Percentiles rank a stretch among this genome's conserved stretches.
Evolutionary conservation across 2,113 vertebrate genomes (phyloP).

Genomic region (Crotalus helleri): DNA sequence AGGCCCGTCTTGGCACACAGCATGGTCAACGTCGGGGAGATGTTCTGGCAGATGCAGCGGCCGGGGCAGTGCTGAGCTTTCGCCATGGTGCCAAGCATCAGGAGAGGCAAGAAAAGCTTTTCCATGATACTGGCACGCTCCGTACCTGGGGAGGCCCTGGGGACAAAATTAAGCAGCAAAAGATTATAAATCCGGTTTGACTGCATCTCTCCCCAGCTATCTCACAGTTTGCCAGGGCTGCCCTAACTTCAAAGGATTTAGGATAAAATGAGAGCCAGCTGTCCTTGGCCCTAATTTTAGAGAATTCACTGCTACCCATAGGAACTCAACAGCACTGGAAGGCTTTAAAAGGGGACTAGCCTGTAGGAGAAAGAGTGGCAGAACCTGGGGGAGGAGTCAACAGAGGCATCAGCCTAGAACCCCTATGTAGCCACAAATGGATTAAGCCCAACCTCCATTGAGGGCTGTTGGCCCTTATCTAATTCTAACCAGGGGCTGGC

Average conservation of each 20-base stretch:
- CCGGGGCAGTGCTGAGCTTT: slow-evolving; percentile 82
- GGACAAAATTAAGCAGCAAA: slow-evolving; percentile 3
- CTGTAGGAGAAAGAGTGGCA: not conserved
- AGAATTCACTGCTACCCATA: not conserved
- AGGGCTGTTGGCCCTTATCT: too few species aligned
- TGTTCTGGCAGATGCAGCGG: slow-evolving; percentile 91
- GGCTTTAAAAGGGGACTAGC: not conserved
- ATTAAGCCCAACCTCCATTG: not conserved
- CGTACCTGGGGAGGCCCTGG: slow-evolving; percentile 65
- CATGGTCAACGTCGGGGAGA: slow-evolving; percentile 89
- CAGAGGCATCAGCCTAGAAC: not conserved
- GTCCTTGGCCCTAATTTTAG: not conserved
- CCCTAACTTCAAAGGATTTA: not conserved
- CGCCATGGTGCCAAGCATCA: slow-evolving; percentile 79
- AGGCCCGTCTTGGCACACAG: slow-evolving; percentile 91
- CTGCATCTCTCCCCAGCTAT: not conserved
- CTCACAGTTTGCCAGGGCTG: not conserved
- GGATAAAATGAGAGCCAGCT: not conserved
- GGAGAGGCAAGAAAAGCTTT: slow-evolving; percentile 79
- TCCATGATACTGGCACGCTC: slow-evolving; percentile 73
- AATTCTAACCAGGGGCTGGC: not conserved
- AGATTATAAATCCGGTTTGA: not conserved
- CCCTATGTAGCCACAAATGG: not conserved
- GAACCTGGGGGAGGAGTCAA: not conserved
- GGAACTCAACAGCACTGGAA: not conserved